Evolutionary conservation across 2,888 invertebrate genomes (phyloP), one percentile per base, ranked within the genome.

Genomic region (Halictus quadricinctus): DNA sequence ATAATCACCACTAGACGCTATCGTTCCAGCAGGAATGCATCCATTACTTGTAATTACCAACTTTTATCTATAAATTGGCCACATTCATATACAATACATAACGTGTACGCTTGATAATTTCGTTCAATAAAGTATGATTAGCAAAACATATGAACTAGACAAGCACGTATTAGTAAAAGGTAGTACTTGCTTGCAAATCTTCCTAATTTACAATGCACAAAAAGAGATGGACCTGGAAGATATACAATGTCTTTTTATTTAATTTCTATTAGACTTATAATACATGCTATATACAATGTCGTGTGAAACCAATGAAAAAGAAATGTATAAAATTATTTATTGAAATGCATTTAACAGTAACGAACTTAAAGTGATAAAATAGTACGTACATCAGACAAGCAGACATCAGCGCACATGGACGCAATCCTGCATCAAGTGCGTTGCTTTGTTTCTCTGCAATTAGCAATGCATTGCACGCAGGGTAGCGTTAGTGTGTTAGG

Each of bases 391-490:
- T 81, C 64, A 74, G 73, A 81, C 74, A 73, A 80, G 75, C 80
- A 79, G 72, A 82, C n/a, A 84, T 72, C 72, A 79, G 88, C 91
- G 92, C 93, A 92, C 90, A 91, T 91, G 89, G 91, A 91, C 91
- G 93, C 92, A 92, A 94, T 94, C 94, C 94, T 94, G 94, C 94
- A 94, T 94, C 94, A 94, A 94, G 94, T 94, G 94, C 94, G 92
- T 94, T 94, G 94, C 93, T 94, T 91, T 91, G 92, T 91, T 86
- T 82, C 82, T 88, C 76, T 88, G 82, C 80, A 92, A 93, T 92
- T 89, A 93, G 94, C 94, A 94, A 94, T 94, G 94, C 94, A 94
- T 94, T 94, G 94, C 92, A 91, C 93, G 94, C 94, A 93, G 94
- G 94, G 85, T 94, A 93, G 93, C 92, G 90, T 93, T 93, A 91